These are phyloP conservation scores for Onychomys leucogaster DNA, from an alignment of 2,797 vertebrate genomes.

Conservation along the genomic window DNA sequence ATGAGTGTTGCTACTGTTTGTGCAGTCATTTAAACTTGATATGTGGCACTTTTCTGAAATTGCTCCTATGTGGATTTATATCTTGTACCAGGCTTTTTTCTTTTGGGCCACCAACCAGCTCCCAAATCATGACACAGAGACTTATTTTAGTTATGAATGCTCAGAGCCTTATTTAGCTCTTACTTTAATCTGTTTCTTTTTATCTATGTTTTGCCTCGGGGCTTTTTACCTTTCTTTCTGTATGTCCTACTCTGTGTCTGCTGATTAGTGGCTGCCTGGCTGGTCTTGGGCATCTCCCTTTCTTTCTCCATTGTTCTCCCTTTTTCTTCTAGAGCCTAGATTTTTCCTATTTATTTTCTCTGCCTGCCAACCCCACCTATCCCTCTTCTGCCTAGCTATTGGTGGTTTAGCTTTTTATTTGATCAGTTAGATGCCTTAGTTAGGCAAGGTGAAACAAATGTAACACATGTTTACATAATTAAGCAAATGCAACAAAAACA, in stretches of 20 bases:
- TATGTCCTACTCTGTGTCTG: background rate
- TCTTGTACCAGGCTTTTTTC: background rate
- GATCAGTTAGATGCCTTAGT: background rate
- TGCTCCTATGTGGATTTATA: background rate
- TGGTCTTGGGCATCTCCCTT: background rate
- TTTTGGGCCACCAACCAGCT: background rate
- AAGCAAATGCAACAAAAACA: background rate
- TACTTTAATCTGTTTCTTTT: background rate
- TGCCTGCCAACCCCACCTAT: background rate
- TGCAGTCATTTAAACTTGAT: slow-evolving; percentile 5
- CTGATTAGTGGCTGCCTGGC: background rate
- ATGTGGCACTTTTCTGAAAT: background rate
- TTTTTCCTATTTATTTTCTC: background rate
- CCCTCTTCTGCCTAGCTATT: background rate
- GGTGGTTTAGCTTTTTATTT: background rate
- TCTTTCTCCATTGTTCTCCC: background rate
- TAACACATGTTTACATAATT: background rate
- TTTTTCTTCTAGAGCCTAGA: background rate
- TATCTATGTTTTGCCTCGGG: background rate
- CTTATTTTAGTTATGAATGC: background rate
- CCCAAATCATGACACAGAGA: background rate
- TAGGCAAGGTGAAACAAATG: background rate
- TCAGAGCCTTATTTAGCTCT: background rate
- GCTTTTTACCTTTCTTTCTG: background rate
- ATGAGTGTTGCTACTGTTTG: background rate